Conservation (phyloP, 2,888 invertebrate species). For the Netelia melanura region DNA sequence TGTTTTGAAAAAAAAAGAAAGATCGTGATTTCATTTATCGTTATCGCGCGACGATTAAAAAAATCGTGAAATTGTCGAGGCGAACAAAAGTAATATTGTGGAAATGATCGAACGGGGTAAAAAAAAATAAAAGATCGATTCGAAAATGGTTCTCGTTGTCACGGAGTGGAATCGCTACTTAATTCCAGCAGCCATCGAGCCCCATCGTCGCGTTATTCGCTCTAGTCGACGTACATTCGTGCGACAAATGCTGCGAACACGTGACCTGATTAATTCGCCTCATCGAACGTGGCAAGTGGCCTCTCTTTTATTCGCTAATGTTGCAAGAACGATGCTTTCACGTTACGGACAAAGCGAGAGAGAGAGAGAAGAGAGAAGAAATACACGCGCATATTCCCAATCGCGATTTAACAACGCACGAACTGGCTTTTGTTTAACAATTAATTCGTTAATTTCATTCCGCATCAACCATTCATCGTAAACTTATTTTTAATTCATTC, state of each 20-base stretch:
- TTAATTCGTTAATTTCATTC: background rate
- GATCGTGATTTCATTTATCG: no score
- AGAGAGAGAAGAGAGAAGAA: background rate
- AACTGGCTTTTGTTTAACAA: background rate
- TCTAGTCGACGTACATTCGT: background rate
- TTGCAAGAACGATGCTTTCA: constrained; percentile 11
- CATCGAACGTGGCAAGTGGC: constrained; percentile 39
- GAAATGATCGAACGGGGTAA: no score
- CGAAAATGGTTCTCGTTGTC: background rate
- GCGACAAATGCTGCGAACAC: background rate
- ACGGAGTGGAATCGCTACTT: constrained; percentile 18
- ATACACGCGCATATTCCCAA: background rate
- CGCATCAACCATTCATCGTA: no score
- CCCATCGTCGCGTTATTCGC: background rate
- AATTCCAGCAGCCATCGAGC: constrained; percentile 27
- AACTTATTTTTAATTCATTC: no score
- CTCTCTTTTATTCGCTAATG: constrained; percentile 19
- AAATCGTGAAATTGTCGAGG: no score
- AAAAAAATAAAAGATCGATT: constrained; percentile 7
- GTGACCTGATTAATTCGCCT: constrained; percentile 54
- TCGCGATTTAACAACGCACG: background rate
- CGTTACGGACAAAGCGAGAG: background rate
- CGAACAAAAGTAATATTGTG: no score
- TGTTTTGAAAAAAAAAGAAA: no score
- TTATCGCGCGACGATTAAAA: no score